Evolutionary conservation across 30 jellyfish, hydroid and myxozoan genomes (phyloP).

Genomic region (Chrysaora quinquecirrha): DNA sequence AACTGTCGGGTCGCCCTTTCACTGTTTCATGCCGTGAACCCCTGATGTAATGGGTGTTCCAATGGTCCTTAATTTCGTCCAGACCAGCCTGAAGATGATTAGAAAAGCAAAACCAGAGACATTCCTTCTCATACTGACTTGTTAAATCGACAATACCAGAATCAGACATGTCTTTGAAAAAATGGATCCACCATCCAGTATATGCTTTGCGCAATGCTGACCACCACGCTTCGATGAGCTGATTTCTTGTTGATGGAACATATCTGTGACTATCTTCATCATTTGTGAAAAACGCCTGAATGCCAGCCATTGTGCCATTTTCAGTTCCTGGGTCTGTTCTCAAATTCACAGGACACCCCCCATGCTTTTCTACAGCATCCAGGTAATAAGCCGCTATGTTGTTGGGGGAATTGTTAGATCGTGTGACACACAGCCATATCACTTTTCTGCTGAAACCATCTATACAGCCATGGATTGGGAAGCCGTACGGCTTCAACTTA

Average conservation of each 20-base stretch:
- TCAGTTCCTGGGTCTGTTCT: conserved; percentile 61
- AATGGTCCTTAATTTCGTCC: not conserved
- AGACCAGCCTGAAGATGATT: not conserved
- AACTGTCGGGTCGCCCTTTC: not conserved
- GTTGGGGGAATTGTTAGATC: conserved; percentile 42
- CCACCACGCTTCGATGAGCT: conserved; percentile 14
- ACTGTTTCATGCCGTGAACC: not conserved
- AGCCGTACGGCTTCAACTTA: conserved; percentile 49
- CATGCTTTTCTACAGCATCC: not conserved
- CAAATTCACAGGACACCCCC: conserved; percentile 46
- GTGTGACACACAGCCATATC: conserved; percentile 53
- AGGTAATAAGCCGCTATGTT: conserved; percentile 12
- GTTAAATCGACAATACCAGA: not conserved
- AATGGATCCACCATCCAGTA: not conserved
- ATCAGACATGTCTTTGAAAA: not conserved
- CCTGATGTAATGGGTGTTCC: conserved; percentile 2
- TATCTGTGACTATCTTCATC: conserved; percentile 32
- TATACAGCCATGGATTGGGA: conserved; percentile 63
- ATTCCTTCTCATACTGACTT: not conserved
- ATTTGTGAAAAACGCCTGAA: conserved; percentile 31
- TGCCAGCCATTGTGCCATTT: conserved; percentile 38
- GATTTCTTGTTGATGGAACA: conserved; percentile 49
- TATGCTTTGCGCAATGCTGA: not conserved
- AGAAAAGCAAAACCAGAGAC: not conserved
- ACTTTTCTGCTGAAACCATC: conserved; percentile 55